These are phyloP conservation scores for Triops longicaudatus DNA, from an alignment of 1,140 invertebrate species.

Conservation along the genomic window DNA sequence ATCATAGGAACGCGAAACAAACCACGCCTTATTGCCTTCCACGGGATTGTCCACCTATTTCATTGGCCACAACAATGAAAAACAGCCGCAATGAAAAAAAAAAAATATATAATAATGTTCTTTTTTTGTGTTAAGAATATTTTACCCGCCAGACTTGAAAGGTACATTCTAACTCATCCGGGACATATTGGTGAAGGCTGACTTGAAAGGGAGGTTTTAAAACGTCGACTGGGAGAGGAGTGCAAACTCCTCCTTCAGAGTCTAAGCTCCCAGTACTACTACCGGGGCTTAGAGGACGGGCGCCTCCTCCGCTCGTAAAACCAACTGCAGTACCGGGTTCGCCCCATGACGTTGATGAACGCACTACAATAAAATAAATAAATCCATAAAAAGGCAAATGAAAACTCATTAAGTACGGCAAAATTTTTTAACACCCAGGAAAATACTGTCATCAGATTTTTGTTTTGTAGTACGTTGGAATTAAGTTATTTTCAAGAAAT, in stretches of 20 bases:
- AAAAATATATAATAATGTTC: not conserved
- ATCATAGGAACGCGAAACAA: not conserved
- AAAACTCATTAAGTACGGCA: too few species aligned
- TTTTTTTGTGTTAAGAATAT: not conserved
- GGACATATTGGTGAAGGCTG: not conserved
- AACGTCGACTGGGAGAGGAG: not conserved
- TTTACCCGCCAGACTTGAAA: slow-evolving; percentile 1
- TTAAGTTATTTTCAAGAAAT: too few species aligned
- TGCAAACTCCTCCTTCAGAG: not conserved
- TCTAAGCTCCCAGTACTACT: not conserved
- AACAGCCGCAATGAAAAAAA: not conserved
- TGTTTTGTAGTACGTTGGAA: too few species aligned
- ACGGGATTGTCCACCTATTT: slow-evolving; percentile 1
- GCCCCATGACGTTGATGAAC: not conserved
- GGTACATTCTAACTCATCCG: not conserved
- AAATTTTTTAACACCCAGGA: too few species aligned
- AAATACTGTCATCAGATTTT: too few species aligned
- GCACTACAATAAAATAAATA: not conserved
- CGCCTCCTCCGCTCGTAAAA: not conserved
- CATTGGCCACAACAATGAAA: not conserved
- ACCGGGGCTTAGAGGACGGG: not conserved
- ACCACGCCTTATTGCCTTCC: not conserved
- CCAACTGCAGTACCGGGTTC: not conserved
- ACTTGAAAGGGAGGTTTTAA: not conserved
- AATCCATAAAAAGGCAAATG: too few species aligned